These are phyloP conservation scores for Centropus bengalensis DNA, from an alignment of 2,113 vertebrate species.

Conservation along the genomic window DNA sequence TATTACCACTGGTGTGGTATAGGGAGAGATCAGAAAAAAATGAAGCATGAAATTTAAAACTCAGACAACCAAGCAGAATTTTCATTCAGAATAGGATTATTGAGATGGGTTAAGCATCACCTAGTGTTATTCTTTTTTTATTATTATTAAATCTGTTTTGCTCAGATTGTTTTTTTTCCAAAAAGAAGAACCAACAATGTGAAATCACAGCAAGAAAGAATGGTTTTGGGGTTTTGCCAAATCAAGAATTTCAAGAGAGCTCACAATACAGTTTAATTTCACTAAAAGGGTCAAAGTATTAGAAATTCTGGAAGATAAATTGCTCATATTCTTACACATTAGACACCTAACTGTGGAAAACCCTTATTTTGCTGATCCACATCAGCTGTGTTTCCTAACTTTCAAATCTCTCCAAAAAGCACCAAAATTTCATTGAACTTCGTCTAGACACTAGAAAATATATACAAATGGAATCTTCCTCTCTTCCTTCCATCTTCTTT, in stretches of 20 bases:
- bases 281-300: neutral
- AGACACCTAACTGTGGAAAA: neutral
- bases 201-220: conserved; percentile 1
- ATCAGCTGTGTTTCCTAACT: neutral
- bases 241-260: neutral
- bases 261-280: neutral
- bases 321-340: neutral
- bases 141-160: neutral
- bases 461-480: neutral
- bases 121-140: neutral
- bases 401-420: neutral
- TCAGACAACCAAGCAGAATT: neutral
- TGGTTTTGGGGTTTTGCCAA: neutral
- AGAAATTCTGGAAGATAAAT: neutral
- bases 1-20: neutral
- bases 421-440: neutral
- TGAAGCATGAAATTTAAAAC: conserved; percentile 1
- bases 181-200: neutral
- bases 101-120: neutral
- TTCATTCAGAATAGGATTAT: neutral
- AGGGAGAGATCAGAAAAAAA: conserved; percentile 7
- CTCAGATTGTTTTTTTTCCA: neutral
- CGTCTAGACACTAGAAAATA: neutral
- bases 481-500: neutral
- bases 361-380: neutral